phyloP scores from a whole-genome alignment of 2,797 vertebrate species.

The Hipposideros larvatus region DNA sequence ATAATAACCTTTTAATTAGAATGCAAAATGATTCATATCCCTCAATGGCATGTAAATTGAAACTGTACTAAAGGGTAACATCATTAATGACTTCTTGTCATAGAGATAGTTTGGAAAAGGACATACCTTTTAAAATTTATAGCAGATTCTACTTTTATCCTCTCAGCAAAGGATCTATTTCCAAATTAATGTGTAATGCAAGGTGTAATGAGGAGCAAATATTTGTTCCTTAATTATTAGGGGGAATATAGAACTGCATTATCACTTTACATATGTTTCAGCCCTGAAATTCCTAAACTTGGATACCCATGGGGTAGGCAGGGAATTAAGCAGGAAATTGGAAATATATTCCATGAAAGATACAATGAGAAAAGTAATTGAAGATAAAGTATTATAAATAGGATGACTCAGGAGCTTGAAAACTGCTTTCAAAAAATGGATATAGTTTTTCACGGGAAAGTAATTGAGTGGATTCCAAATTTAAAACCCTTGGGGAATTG shows the following conservation, averaged over 20 bases:
- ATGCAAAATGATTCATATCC: constrained; percentile 60
- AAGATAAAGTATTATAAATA: constrained; percentile 82
- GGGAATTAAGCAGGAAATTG: constrained; percentile 72
- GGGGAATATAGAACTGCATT: background rate
- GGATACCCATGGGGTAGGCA: constrained; percentile 54
- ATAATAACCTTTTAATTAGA: constrained; percentile 74
- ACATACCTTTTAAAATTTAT: constrained; percentile 51
- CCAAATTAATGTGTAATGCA: constrained; percentile 56
- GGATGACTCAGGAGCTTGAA: constrained; percentile 80
- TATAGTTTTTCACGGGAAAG: constrained; percentile 81
- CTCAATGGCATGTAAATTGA: constrained; percentile 59
- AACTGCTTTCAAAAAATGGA: constrained; percentile 80
- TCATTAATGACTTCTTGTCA: constrained; percentile 49
- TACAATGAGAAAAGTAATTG: constrained; percentile 79
- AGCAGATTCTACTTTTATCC: constrained; percentile 38
- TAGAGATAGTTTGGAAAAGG: constrained; percentile 5
- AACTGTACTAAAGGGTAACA: constrained; percentile 36
- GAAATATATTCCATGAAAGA: constrained; percentile 78
- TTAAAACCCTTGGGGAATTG: constrained; percentile 76
- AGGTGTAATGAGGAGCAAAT: constrained; percentile 58
- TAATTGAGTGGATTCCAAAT: constrained; percentile 82
- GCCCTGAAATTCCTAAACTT: constrained; percentile 44
- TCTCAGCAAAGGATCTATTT: constrained; percentile 54
- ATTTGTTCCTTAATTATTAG: constrained; percentile 68
- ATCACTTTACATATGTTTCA: constrained; percentile 46